Base-by-base conservation (phyloP, 2,797 vertebrate genomes). In the Tamandua tetradactyla region DNA sequence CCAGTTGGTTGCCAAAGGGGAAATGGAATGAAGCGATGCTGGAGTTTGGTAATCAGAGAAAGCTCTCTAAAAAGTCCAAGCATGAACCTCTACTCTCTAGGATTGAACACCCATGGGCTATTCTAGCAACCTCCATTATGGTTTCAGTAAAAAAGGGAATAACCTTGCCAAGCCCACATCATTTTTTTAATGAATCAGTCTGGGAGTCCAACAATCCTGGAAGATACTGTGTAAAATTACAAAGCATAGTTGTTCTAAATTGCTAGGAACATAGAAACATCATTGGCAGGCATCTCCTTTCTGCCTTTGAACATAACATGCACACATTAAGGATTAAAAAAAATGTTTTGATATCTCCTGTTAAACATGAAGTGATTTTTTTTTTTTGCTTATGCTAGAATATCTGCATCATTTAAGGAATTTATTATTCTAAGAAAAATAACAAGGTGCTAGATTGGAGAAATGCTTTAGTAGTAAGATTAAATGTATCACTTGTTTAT, bases 111-210 rank as follows among this genome's bases (percentile, higher is more conserved):
- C 91, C 32, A 1, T 30, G 23, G n/a, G 42, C 62, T 37, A 0
- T 57, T 52, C 81, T 87, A 47, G n/a, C 61, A 7, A 1, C 59
- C 35, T 61, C 81, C 20, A 7, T 35, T 2, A 47, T 35, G 47
- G 55, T 94, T 84, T 94, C 57, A 55, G 72, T 64, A 90, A 95
- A n/a, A 88, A 86, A 47, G 49, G 49, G 12, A 27, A 15, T 75
- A 78, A 89, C 52, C 11, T 55, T 83, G 89, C 87, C 96, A 96
- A 90, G 74, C 78, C 93, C 79, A 76, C 87, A 69, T 94, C 47
- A 20, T 87, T 81, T 76, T 68, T 90, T 87, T 90, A 94, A 87
- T 93, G 91, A 93, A 49, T 71, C 85, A 75, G 59, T 75, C 81
- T 88, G 71, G 42, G 59, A 95, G 15, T 64, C 89, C 84, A 79